Conservation (phyloP, 30 jellyfish, hydroid and myxozoan genomes). For the Turritopsis dohrnii region DNA sequence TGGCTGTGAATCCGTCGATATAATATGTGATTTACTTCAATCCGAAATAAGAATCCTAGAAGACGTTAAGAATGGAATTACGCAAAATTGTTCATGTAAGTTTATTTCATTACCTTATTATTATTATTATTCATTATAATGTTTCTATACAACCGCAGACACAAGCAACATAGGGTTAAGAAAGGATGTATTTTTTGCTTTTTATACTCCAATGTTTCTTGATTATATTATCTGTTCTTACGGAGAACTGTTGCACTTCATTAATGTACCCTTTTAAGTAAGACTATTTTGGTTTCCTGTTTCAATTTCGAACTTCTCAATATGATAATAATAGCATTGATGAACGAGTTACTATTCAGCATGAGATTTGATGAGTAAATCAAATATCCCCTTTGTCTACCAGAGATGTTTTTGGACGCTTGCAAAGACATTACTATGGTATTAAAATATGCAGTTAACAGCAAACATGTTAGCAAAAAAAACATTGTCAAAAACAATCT, state of each 20-base stretch:
- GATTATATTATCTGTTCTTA: too few species aligned
- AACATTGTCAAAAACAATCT: background rate
- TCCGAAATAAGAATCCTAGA: background rate
- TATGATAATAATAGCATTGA: background rate
- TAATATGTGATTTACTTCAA: background rate
- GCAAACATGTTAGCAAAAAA: background rate
- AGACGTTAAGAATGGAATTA: background rate
- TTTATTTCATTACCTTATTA: too few species aligned
- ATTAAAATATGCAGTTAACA: background rate
- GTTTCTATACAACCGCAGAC: too few species aligned
- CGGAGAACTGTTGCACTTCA: too few species aligned
- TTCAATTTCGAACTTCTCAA: background rate
- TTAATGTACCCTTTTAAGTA: too few species aligned
- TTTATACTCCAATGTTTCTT: too few species aligned
- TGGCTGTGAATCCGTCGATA: background rate
- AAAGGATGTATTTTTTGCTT: too few species aligned
- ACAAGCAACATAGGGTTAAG: too few species aligned
- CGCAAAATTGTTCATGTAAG: background rate
- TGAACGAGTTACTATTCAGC: background rate
- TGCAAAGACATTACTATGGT: background rate
- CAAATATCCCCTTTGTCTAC: background rate
- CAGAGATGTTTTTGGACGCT: background rate
- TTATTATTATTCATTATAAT: too few species aligned
- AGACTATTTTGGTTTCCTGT: background rate
- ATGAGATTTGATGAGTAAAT: background rate